Percentiles rank a stretch among this genome's conserved stretches.
Conservation (phyloP, 2,797 vertebrate genomes). For the Alcedo quadribrachys region DNA sequence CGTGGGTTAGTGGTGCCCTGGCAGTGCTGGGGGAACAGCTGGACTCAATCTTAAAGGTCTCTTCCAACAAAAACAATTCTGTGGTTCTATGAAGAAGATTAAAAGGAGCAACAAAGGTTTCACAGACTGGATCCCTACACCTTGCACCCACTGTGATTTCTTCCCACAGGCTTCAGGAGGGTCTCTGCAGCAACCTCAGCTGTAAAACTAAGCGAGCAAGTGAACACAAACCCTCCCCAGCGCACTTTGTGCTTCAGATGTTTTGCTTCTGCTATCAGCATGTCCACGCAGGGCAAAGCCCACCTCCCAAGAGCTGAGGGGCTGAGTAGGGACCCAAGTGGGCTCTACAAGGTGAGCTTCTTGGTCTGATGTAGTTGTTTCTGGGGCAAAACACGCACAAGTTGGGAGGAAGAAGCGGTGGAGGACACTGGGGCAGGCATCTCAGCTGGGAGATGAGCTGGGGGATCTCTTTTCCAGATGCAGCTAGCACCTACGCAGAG, state of each 20-base stretch:
- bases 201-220: not conserved
- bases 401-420: fast-evolving
- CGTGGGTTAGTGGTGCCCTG: not conserved
- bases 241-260: fast-evolving
- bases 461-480: not conserved
- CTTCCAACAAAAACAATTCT: not conserved
- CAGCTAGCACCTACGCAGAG: fast-evolving
- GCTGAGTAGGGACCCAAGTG: not conserved
- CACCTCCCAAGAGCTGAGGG: not conserved
- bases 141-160: not conserved
- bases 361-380: fast-evolving
- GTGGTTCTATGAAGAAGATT: not conserved
- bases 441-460: not conserved
- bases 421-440: fast-evolving
- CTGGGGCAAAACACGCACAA: fast-evolving
- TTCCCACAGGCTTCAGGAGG: not conserved
- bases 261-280: not conserved
- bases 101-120: not conserved
- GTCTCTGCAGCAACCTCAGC: not conserved
- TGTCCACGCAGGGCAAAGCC: not conserved
- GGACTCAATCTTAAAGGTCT: not conserved
- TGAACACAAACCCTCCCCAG: not conserved
- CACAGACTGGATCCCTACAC: not conserved
- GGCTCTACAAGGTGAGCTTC: not conserved
- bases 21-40: not conserved